Percentiles rank a stretch among this genome's conserved stretches.
These are phyloP conservation scores for Lucilia sericata DNA, from an alignment of 1,140 invertebrate genomes.

Conservation along the genomic window DNA sequence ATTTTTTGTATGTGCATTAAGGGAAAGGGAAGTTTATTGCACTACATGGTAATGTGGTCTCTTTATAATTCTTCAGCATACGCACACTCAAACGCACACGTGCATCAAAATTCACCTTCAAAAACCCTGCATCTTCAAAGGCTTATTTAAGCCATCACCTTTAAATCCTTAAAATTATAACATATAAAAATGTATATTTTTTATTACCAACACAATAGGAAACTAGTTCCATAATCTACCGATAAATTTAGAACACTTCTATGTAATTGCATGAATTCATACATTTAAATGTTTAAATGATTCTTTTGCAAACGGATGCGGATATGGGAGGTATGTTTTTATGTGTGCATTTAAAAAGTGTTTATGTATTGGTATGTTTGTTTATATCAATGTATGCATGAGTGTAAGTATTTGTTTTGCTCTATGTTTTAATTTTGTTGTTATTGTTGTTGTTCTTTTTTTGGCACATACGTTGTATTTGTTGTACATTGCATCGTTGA, in stretches of 20 bases:
- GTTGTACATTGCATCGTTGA: constrained; percentile 26
- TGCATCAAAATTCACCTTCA: background rate
- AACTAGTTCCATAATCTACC: too few relatives aligned
- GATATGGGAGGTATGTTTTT: background rate
- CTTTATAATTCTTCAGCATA: background rate
- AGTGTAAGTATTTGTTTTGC: background rate
- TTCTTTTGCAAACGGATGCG: too few relatives aligned
- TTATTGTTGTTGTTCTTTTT: background rate
- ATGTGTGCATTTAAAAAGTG: background rate
- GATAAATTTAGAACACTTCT: too few relatives aligned
- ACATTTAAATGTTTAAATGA: constrained; percentile 15
- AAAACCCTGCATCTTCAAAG: background rate
- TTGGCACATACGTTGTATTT: background rate
- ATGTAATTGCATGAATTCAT: background rate
- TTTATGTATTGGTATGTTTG: background rate
- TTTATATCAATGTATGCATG: background rate
- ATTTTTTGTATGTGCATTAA: background rate
- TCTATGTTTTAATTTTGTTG: too few relatives aligned
- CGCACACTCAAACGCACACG: background rate
- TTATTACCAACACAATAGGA: too few relatives aligned
- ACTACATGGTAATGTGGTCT: constrained; percentile 10
- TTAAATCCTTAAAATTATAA: too few relatives aligned
- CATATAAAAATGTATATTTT: too few relatives aligned
- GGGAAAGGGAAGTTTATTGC: background rate
- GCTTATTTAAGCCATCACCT: too few relatives aligned